phyloP scores from a whole-genome alignment of 1,140 invertebrate species.

The Copidosoma floridanum region DNA sequence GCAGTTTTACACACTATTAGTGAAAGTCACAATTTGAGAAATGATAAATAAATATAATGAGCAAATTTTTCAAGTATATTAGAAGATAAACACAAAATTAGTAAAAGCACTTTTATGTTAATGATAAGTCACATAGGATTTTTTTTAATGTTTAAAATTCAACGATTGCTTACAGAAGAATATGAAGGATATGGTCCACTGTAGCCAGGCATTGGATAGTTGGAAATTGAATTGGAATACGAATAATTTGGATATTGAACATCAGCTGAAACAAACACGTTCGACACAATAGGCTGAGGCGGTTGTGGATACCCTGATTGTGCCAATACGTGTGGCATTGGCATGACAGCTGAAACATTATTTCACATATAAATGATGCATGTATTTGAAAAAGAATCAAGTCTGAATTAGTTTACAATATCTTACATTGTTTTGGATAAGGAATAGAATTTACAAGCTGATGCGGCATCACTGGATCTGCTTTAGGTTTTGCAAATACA shows the following conservation, averaged over 20 bases:
- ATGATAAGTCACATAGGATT: no score
- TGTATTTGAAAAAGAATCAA: no score
- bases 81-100: no score
- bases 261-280: conserved; percentile 20
- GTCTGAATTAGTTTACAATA: no score
- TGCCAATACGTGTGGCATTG: conserved; percentile 3
- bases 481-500: conserved; percentile 77
- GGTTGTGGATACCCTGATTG: conserved; percentile 2
- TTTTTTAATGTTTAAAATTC: no score
- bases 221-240: conserved; percentile 33
- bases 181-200: conserved; percentile 45
- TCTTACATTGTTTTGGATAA: conserved; percentile 64
- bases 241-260: conserved; percentile 51
- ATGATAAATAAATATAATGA: no score
- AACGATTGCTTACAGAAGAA: conserved; percentile 35
- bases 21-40: no score
- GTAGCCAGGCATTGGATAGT: conserved; percentile 41
- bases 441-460: conserved; percentile 50
- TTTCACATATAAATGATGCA: no score
- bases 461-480: conserved; percentile 38
- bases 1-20: no score
- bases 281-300: not conserved
- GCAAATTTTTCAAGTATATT: no score
- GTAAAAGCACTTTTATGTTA: no score
- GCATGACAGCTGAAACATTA: conserved; percentile 15